Evolutionary conservation across 2,797 vertebrate genomes (phyloP).

Genomic region (Enteromius anoplus): DNA sequence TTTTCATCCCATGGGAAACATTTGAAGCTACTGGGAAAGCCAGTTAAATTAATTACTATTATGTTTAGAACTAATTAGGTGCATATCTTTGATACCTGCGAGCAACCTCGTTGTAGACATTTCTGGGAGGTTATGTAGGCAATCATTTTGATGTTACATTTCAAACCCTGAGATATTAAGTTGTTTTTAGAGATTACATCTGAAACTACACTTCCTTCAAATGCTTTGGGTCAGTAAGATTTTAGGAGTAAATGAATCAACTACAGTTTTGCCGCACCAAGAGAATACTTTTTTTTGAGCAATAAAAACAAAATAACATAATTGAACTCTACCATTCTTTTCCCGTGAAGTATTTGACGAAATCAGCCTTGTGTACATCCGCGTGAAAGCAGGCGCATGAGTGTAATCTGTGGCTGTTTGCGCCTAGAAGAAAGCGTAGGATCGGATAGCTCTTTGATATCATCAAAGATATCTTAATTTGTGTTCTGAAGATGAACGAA

Average conservation of each 20-base stretch:
- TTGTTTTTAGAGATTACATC: background rate
- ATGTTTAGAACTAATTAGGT: background rate
- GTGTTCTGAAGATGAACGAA: too few relatives aligned
- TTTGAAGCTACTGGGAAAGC: background rate
- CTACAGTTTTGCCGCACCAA: too few relatives aligned
- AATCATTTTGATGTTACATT: background rate
- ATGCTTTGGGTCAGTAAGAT: background rate
- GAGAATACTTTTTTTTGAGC: too few relatives aligned
- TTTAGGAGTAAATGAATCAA: background rate
- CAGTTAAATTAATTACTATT: background rate
- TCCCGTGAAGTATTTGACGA: too few relatives aligned
- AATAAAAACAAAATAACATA: too few relatives aligned
- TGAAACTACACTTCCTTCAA: background rate
- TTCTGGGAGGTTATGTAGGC: background rate
- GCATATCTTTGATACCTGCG: background rate
- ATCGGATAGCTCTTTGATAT: too few relatives aligned
- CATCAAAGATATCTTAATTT: too few relatives aligned
- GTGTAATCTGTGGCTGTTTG: too few relatives aligned
- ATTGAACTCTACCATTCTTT: too few relatives aligned
- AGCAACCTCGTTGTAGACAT: background rate
- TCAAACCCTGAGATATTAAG: background rate
- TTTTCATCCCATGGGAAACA: background rate
- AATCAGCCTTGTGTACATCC: too few relatives aligned
- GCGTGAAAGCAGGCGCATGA: too few relatives aligned
- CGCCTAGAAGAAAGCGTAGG: too few relatives aligned